Evolutionary conservation across 2,888 invertebrate species (phyloP), one percentile per base, ranked within the genome.

Genomic region (Torymus aiolomorphi): DNA sequence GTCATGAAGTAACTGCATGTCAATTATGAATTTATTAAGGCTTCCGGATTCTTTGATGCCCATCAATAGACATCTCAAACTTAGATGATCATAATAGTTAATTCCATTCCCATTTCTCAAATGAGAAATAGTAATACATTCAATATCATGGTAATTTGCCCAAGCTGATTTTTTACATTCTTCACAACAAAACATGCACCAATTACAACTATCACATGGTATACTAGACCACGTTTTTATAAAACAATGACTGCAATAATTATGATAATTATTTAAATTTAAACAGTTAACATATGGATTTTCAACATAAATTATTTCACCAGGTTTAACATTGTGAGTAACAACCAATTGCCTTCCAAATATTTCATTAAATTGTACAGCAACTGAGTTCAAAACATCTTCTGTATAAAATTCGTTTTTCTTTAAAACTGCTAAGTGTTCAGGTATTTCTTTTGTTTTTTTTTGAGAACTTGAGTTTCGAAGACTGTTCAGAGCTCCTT

Each of bases 241-340:
- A 69, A 94, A 90, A 86, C 97, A 96, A 83, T 94, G 91, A 84
- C 93, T 93, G 86, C 96, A 97, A 86, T 94, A 93, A 49, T 92
- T 92, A 42, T 91, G 87, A 78, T 90, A 89, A 84, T 92, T 92
- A 13, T 92, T 88, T 63, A 92, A 92, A 54, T 93, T 87, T 16
- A 95, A 87, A 1, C 94, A 90, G 1, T 92, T 91, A 20, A 93
- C 92, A 87, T 94, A 97, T 0, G 97, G 95, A 78, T 94, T 92
- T 89, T 97, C 97, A 69, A 95, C 91, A 1, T 93, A 94, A 56
- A 98, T 88, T 3, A 96, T 91, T 88, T 97, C 96, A 74, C 96
- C 96, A 1, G 95, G 93, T 83, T 91, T 88, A 76, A 96, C 93
- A 86, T 95, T 92, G 80, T 92, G 92, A 31, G 91, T 93, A 1